Percentiles rank a stretch among this genome's conserved stretches.
Evolutionary conservation across 2,888 invertebrate species (phyloP).

Genomic region (Trilocha varians): DNA sequence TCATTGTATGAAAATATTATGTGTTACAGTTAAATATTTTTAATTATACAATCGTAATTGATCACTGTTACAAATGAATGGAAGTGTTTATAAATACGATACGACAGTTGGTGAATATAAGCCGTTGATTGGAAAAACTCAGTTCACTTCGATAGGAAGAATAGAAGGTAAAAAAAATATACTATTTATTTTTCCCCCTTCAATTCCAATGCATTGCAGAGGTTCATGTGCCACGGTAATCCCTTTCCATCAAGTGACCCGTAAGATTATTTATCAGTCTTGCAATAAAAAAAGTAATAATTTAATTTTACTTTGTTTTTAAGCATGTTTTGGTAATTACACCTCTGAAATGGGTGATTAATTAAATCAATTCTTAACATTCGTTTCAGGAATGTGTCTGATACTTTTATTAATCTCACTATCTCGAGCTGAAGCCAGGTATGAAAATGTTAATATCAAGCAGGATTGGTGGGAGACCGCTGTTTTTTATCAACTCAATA

Average conservation of each 20-base stretch:
- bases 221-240: no score
- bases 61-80: neutral
- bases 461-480: conserved; percentile 85
- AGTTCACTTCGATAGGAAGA: neutral
- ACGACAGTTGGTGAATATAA: neutral
- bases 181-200: no score
- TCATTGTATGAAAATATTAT: no score
- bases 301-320: no score
- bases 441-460: conserved; percentile 36
- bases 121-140: neutral
- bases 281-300: no score
- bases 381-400: conserved; percentile 38
- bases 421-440: conserved; percentile 21
- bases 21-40: no score
- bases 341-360: no score
- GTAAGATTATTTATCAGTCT: no score
- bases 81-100: neutral
- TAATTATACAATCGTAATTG: neutral
- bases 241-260: no score
- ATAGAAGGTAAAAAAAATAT: neutral
- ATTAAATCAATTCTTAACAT: no score
- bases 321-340: no score
- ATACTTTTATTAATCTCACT: conserved; percentile 21
- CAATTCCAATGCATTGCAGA: no score
- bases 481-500: conserved; percentile 84